Evolutionary conservation across 2,113 vertebrate species (phyloP).

Genomic region (Phaethornis superciliosus): DNA sequence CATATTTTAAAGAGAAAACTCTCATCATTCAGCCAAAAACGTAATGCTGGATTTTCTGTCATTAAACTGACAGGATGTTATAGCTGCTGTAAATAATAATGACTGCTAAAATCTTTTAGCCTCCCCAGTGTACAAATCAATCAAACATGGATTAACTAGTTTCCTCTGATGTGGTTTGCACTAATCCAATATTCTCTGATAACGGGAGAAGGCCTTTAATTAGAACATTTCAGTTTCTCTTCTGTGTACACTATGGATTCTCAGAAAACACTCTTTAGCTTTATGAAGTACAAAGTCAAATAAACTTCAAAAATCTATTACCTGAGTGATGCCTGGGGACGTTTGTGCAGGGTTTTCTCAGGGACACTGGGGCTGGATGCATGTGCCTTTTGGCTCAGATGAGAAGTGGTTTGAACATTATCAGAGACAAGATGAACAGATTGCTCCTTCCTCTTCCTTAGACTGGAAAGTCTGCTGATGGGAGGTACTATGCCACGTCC

Average conservation of each 20-base stretch:
- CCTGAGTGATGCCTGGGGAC: background rate
- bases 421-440: background rate
- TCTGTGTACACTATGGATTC: background rate
- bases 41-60: background rate
- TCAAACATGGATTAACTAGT: slow-evolving; percentile 34
- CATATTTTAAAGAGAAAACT: background rate
- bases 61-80: slow-evolving; percentile 32
- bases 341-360: background rate
- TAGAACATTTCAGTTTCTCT: background rate
- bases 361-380: background rate
- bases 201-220: slow-evolving; percentile 38
- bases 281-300: background rate
- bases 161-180: slow-evolving; percentile 48
- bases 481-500: background rate
- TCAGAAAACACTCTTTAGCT: background rate
- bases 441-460: background rate
- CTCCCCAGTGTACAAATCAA: slow-evolving; percentile 29
- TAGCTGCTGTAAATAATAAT: slow-evolving; percentile 45
- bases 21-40: background rate
- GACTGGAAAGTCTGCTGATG: background rate
- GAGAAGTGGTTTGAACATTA: background rate
- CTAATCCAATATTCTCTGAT: slow-evolving; percentile 36
- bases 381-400: background rate
- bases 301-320: background rate
- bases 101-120: slow-evolving; percentile 39